Percentiles rank a stretch among this genome's conserved stretches.
Evolutionary conservation across 2,113 vertebrate genomes (phyloP).

Genomic region (Pygoscelis adeliae): DNA sequence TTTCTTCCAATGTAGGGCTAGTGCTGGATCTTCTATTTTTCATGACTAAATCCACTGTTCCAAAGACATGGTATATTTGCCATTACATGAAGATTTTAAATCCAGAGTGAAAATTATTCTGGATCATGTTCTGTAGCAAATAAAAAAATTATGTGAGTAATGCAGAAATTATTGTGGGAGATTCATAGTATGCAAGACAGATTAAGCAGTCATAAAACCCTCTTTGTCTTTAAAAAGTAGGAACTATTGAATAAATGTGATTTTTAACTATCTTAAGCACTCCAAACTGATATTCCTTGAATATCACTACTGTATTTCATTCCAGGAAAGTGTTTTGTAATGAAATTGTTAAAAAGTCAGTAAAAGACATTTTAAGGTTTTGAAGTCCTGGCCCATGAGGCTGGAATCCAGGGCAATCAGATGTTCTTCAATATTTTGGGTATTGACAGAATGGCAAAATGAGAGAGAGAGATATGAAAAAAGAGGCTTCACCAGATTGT

Average conservation of each 20-base stretch:
- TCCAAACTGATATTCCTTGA: not conserved
- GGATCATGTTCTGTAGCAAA: not conserved
- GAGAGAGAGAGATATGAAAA: not conserved
- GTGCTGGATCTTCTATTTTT: not conserved
- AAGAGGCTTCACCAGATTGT: not conserved
- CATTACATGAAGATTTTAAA: not conserved
- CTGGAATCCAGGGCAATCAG: not conserved
- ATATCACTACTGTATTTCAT: not conserved
- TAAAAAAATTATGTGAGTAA: not conserved
- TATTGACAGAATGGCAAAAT: not conserved
- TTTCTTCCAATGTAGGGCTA: not conserved
- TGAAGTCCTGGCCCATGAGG: not conserved
- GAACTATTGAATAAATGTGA: conserved; percentile 4
- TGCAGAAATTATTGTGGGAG: not conserved
- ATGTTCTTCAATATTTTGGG: not conserved
- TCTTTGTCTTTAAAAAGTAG: not conserved
- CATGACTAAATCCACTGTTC: not conserved
- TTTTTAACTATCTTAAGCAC: not conserved
- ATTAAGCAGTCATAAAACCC: not conserved
- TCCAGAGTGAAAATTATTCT: not conserved
- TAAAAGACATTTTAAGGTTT: not conserved
- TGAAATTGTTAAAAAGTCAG: not conserved
- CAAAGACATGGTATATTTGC: not conserved
- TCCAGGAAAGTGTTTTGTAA: not conserved
- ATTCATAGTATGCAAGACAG: not conserved